Evolutionary conservation across 2,888 invertebrate species (phyloP).

Genomic region (Psococerastis gibbosa): DNA sequence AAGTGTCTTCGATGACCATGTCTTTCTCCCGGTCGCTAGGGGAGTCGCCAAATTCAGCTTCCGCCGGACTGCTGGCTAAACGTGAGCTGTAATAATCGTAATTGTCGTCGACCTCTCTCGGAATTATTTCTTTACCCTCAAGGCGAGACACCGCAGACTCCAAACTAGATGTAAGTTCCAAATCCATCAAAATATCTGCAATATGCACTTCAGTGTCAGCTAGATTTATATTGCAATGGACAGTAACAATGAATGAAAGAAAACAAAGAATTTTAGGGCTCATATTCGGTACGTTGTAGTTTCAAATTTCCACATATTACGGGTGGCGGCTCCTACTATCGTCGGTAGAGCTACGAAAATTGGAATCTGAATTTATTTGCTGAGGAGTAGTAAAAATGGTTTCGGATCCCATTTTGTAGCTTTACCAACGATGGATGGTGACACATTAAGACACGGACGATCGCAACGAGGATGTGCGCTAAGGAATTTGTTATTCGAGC

Average conservation of each 20-base stretch:
- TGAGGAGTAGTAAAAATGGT: too few species aligned
- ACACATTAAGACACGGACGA: too few species aligned
- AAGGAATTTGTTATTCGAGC: too few species aligned
- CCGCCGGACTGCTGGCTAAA: neutral
- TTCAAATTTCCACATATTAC: too few species aligned
- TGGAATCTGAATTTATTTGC: too few species aligned
- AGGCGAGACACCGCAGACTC: neutral
- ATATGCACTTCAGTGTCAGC: neutral
- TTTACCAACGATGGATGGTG: too few species aligned
- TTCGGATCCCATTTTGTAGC: too few species aligned
- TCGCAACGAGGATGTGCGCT: too few species aligned
- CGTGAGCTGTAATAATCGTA: neutral
- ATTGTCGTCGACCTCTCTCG: conserved; percentile 1
- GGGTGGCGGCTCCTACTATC: too few species aligned
- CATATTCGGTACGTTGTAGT: too few species aligned
- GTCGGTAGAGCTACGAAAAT: too few species aligned
- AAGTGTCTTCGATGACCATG: conserved; percentile 4
- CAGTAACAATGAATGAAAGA: neutral
- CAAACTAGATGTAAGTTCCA: neutral
- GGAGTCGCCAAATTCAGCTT: conserved; percentile 4
- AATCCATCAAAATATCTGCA: neutral
- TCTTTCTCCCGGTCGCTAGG: conserved; percentile 2
- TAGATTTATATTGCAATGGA: neutral
- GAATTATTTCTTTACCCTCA: conserved; percentile 1
- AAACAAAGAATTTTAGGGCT: too few species aligned